A percentile compares a stretch with the other conserved stretches of the same genome.
Conservation (phyloP, 1,140 invertebrate species). For the Halyomorpha halys region DNA sequence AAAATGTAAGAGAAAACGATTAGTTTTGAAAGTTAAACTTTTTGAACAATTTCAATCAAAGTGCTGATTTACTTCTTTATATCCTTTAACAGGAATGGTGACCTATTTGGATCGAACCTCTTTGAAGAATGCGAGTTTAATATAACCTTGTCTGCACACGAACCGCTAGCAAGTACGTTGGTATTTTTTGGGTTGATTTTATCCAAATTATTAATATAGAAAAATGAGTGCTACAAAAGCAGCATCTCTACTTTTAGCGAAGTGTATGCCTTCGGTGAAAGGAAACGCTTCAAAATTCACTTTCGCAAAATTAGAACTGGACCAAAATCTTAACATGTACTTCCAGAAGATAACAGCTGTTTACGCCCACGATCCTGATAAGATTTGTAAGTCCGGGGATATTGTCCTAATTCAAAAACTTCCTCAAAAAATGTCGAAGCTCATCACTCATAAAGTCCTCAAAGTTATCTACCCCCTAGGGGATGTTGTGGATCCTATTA, state of each 20-base stretch:
- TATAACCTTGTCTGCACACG: no score
- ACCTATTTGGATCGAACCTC: no score
- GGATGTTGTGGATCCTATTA: conserved; percentile 71
- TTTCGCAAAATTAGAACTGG: conserved; percentile 55
- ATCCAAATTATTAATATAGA: no score
- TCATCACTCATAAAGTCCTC: conserved; percentile 67
- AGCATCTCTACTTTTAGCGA: conserved; percentile 40
- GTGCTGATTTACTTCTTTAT: no score
- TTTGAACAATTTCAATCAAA: no score
- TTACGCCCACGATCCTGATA: conserved; percentile 65
- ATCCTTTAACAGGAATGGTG: no score
- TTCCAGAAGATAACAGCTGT: conserved; percentile 57
- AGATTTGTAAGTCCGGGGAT: conserved; percentile 68
- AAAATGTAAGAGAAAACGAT: no score
- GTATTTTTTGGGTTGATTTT: no score
- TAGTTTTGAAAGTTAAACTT: no score
- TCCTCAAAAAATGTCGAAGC: conserved; percentile 55
- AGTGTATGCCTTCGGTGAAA: conserved; percentile 60
- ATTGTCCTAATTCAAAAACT: conserved; percentile 65
- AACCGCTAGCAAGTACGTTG: no score
- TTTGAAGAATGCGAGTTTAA: no score
- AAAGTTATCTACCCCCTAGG: conserved; percentile 70
- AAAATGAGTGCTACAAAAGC: conserved; percentile 3
- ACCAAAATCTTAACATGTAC: conserved; percentile 60
- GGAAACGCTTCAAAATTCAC: conserved; percentile 64